phyloP scores from a whole-genome alignment of 2,888 invertebrate species.

The Hartigia nigra region DNA sequence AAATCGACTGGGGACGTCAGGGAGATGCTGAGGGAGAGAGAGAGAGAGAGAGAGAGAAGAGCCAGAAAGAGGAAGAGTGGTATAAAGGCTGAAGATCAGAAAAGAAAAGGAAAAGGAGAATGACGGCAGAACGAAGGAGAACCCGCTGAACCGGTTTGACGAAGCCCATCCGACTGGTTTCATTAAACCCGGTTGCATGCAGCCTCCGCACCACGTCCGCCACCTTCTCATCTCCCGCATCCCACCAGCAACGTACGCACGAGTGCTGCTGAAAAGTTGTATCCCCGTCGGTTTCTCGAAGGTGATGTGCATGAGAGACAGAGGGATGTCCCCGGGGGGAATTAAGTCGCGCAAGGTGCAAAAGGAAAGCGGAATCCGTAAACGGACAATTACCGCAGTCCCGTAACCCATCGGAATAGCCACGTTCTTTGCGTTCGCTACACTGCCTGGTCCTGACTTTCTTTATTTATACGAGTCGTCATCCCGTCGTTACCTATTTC shows the following conservation, averaged over 20 bases:
- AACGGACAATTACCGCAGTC: conserved; percentile 41
- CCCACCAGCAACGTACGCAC: conserved; percentile 17
- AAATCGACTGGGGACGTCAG: background rate
- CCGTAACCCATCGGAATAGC: conserved; percentile 35
- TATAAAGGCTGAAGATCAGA: conserved; percentile 19
- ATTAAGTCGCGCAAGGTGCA: conserved; percentile 30
- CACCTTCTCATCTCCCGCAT: background rate
- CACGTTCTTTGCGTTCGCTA: conserved; percentile 14
- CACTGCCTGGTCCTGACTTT: conserved; percentile 14
- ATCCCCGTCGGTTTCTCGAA: background rate
- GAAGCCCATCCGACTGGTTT: conserved; percentile 53
- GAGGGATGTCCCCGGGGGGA: background rate
- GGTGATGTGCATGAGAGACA: background rate
- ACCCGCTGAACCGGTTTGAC: conserved; percentile 58
- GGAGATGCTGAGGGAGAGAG: conserved; percentile 17
- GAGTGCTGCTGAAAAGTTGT: conserved; percentile 31
- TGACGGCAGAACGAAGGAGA: conserved; percentile 37
- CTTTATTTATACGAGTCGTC: background rate
- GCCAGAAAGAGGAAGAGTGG: conserved; percentile 2
- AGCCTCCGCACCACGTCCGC: conserved; percentile 39
- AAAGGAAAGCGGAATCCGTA: conserved; percentile 34
- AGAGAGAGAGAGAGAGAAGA: conserved; percentile 17
- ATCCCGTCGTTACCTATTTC: background rate
- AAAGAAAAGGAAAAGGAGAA: conserved; percentile 26
- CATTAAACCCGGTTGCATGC: conserved; percentile 60